Percentiles rank a stretch among this genome's conserved stretches.
phyloP scores from a whole-genome alignment of 1,140 invertebrate genomes.

The Drosophila bipectinata region DNA sequence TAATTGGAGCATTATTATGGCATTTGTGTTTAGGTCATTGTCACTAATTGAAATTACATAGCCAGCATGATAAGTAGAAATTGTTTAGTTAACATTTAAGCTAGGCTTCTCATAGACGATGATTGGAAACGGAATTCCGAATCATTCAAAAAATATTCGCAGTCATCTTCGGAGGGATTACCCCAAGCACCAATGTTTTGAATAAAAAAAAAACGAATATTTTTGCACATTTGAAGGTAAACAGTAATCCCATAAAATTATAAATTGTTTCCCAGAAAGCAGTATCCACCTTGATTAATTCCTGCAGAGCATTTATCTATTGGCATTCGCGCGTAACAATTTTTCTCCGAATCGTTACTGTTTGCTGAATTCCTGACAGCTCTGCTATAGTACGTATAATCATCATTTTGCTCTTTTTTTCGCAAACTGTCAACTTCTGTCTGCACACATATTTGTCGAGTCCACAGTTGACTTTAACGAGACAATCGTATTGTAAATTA shows the following conservation, averaged over 20 bases:
- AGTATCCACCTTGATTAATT: neutral
- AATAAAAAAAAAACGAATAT: slow-evolving; percentile 26
- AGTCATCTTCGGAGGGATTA: slow-evolving; percentile 39
- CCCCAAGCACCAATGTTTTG: slow-evolving; percentile 3
- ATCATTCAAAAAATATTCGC: slow-evolving; percentile 16
- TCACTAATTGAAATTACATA: slow-evolving; percentile 45
- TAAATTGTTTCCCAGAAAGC: slow-evolving; percentile 18
- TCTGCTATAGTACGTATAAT: slow-evolving; percentile 25
- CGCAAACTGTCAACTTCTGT: slow-evolving; percentile 48
- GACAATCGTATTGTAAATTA: slow-evolving; percentile 49
- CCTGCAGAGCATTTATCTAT: slow-evolving; percentile 36
- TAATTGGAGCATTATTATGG: slow-evolving; percentile 38
- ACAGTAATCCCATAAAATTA: neutral
- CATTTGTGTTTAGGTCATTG: slow-evolving; percentile 37
- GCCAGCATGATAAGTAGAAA: slow-evolving; percentile 27
- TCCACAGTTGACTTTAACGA: slow-evolving; percentile 66
- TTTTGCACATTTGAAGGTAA: slow-evolving; percentile 13
- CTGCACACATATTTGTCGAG: slow-evolving; percentile 60
- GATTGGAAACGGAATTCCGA: slow-evolving; percentile 25
- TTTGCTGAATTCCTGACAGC: slow-evolving; percentile 30
- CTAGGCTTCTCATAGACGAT: slow-evolving; percentile 18
- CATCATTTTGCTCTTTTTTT: slow-evolving; percentile 40
- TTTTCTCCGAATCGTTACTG: slow-evolving; percentile 29
- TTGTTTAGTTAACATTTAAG: slow-evolving; percentile 26
- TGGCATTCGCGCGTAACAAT: slow-evolving; percentile 15